A percentile compares a stretch with the other conserved stretches of the same genome.
Conservation (phyloP, 2,888 invertebrate species). For the Candidula unifasciata region DNA sequence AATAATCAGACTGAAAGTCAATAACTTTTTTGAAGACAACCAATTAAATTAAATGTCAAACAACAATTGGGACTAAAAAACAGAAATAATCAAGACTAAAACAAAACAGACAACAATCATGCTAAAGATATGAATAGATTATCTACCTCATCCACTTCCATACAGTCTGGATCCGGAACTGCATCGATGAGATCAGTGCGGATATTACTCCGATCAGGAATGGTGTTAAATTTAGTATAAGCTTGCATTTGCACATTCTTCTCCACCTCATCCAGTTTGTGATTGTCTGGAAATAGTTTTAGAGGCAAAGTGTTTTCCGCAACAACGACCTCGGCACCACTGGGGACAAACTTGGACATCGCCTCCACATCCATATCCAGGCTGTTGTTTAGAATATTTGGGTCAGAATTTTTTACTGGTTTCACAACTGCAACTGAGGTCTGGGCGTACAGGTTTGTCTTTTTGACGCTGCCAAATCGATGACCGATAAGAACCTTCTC, state of each 20-base stretch:
- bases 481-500: conserved; percentile 54
- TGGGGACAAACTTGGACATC: conserved; percentile 31
- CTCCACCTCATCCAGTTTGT: conserved; percentile 61
- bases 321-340: conserved; percentile 1
- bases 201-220: conserved; percentile 54
- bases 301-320: conserved; percentile 29
- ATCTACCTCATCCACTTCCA: conserved; percentile 54
- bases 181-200: conserved; percentile 54
- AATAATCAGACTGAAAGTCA: too few relatives aligned
- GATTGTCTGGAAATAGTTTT: conserved; percentile 16
- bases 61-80: neutral
- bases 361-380: conserved; percentile 49
- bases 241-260: conserved; percentile 74
- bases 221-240: conserved; percentile 70
- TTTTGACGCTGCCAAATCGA: conserved; percentile 59
- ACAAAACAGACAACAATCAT: too few relatives aligned
- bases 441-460: conserved; percentile 63
- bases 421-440: conserved; percentile 9
- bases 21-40: too few relatives aligned
- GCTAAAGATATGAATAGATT: neutral
- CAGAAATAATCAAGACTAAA: neutral
- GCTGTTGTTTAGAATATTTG: conserved; percentile 52
- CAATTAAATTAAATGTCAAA: too few relatives aligned
- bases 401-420: conserved; percentile 41
- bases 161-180: conserved; percentile 47